Percentiles rank a stretch among this genome's conserved stretches.
Evolutionary conservation across 2,888 invertebrate species (phyloP).

Genomic region (Ennomos erosarius): DNA sequence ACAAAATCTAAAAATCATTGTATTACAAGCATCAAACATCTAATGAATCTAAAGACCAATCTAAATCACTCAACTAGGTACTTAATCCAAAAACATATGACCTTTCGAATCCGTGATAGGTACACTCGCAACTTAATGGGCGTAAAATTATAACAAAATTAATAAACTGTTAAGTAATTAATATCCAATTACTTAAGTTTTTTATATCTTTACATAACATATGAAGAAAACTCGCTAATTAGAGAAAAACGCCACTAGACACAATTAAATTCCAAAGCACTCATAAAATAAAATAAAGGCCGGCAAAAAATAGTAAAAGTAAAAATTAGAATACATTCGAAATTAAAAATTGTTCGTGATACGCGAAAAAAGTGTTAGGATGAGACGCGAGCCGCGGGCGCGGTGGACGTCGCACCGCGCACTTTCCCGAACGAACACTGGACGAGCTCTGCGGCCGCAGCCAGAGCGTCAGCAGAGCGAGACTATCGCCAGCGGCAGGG

Average conservation of each 20-base stretch:
- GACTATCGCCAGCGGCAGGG: background rate
- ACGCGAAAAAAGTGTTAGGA: constrained; percentile 54
- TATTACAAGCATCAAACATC: too few species aligned
- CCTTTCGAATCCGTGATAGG: constrained; percentile 27
- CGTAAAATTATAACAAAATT: constrained; percentile 11
- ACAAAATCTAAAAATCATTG: too few species aligned
- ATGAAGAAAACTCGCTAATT: constrained; percentile 1
- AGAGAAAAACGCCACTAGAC: constrained; percentile 14
- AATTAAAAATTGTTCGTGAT: constrained; percentile 39
- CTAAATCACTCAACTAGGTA: background rate
- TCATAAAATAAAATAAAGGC: constrained; percentile 26
- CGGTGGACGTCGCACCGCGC: constrained; percentile 63
- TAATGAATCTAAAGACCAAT: background rate
- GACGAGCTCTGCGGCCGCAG: background rate
- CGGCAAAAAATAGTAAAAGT: constrained; percentile 29
- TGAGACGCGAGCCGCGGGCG: constrained; percentile 47
- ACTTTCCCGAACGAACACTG: constrained; percentile 64
- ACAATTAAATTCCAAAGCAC: constrained; percentile 16
- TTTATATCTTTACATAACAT: background rate
- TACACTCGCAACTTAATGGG: constrained; percentile 17
- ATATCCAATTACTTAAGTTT: constrained; percentile 7
- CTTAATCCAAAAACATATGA: constrained; percentile 23
- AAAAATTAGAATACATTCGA: constrained; percentile 39
- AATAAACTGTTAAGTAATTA: constrained; percentile 1
- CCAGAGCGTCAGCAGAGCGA: too few species aligned